phyloP scores from a whole-genome alignment of 2,113 vertebrate genomes.

The Solenodon paradoxus region DNA sequence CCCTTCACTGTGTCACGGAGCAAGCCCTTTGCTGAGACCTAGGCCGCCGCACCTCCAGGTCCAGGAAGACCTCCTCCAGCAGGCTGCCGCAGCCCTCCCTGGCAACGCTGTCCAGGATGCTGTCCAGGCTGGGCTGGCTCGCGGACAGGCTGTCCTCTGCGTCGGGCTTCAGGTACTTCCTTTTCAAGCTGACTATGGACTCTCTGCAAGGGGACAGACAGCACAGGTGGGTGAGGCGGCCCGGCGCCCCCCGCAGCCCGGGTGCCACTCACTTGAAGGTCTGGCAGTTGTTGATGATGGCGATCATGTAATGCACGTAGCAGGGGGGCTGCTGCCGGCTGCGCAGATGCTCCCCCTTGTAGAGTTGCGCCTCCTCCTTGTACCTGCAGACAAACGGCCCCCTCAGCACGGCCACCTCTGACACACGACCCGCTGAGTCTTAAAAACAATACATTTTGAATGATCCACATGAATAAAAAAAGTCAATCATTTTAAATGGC shows the following conservation, averaged over 20 bases:
- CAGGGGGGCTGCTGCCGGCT: conserved; percentile 93
- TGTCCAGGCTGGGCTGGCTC: conserved; percentile 89
- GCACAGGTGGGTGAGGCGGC: background rate
- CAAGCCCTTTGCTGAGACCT: no score
- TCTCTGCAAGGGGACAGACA: conserved; percentile 83
- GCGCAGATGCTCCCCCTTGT: conserved; percentile 94
- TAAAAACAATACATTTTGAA: background rate
- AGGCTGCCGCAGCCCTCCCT: conserved; percentile 94
- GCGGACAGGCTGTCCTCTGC: conserved; percentile 77
- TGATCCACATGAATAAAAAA: background rate
- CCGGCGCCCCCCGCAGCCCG: background rate
- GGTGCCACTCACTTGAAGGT: conserved; percentile 91
- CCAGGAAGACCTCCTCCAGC: conserved; percentile 96
- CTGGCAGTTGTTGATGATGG: conserved; percentile 98
- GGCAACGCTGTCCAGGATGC: conserved; percentile 90
- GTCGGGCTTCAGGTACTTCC: conserved; percentile 91
- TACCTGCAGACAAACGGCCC: conserved; percentile 84
- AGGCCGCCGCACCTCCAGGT: conserved; percentile 90
- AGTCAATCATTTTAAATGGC: background rate
- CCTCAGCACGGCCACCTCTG: fast-evolving
- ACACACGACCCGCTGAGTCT: background rate
- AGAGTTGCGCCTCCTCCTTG: conserved; percentile 90
- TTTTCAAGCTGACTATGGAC: conserved; percentile 95
- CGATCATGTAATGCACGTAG: conserved; percentile 98
- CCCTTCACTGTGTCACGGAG: no score